These are phyloP conservation scores for Dermolepida albohirtum DNA, from an alignment of 2,888 invertebrate genomes.

Conservation along the genomic window DNA sequence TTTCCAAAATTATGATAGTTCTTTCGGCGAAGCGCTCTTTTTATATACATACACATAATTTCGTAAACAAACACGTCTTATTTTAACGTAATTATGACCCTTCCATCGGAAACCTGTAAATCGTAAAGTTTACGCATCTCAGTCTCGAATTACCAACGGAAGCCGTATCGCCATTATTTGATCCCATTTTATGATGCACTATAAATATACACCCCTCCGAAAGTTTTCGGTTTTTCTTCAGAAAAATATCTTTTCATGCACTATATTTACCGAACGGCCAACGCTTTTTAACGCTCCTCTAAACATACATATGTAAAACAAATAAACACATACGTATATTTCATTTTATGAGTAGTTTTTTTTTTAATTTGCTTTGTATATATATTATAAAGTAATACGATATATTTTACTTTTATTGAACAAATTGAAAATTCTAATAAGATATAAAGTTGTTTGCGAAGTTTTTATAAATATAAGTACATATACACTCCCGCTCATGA, in stretches of 20 bases:
- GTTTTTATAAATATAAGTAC: no score
- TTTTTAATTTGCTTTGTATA: no score
- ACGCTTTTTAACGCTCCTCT: constrained; percentile 24
- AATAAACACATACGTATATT: no score
- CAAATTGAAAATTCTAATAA: no score
- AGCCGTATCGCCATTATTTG: constrained; percentile 45
- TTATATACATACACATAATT: constrained; percentile 36
- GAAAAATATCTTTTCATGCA: constrained; percentile 23
- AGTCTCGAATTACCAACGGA: constrained; percentile 49
- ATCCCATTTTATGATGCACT: constrained; percentile 44
- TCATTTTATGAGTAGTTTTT: no score
- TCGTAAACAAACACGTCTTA: constrained; percentile 38
- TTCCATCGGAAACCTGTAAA: constrained; percentile 46
- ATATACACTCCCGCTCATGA: no score
- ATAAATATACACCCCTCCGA: constrained; percentile 40
- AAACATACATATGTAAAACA: constrained; percentile 14
- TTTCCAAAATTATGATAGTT: constrained; percentile 33
- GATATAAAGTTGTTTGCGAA: no score
- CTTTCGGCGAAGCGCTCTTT: constrained; percentile 38
- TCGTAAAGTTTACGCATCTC: constrained; percentile 46
- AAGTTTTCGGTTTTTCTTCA: constrained; percentile 19
- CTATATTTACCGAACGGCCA: constrained; percentile 6
- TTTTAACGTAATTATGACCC: constrained; percentile 40
- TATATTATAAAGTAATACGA: no score
- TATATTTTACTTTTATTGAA: no score